Conservation (phyloP, 2,888 invertebrate species). For the Entomobrya multifasciata region DNA sequence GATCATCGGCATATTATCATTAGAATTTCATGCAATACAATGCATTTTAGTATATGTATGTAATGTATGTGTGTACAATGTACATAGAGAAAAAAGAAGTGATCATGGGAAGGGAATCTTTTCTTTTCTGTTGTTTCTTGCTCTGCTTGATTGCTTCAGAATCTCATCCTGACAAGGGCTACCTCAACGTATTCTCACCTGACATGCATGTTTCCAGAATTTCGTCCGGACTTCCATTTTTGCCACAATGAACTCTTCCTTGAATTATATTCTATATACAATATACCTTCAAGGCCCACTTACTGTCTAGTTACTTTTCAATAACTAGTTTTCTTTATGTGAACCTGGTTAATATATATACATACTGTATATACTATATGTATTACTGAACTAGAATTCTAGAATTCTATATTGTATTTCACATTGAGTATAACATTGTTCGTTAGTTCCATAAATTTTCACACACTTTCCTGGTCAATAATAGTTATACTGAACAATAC, state of each 20-base stretch:
- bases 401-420: too few species aligned
- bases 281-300: constrained; percentile 48
- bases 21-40: not conserved
- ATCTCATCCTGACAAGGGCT: constrained; percentile 51
- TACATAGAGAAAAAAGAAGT: not conserved
- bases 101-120: constrained; percentile 35
- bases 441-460: too few species aligned
- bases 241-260: constrained; percentile 66
- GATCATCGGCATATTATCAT: not conserved
- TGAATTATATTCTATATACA: not conserved
- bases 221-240: constrained; percentile 47
- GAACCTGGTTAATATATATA: too few species aligned
- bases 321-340: constrained; percentile 40
- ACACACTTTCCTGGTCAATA: too few species aligned
- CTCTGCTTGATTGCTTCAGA: constrained; percentile 13
- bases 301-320: constrained; percentile 31
- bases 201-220: constrained; percentile 59
- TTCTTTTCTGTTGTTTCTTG: not conserved
- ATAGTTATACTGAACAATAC: too few species aligned
- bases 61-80: not conserved
- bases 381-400: too few species aligned
- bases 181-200: constrained; percentile 69
- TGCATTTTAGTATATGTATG: not conserved
- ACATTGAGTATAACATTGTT: too few species aligned
- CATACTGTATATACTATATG: too few species aligned